phyloP scores from a whole-genome alignment of 2,797 vertebrate species.

The Pseudochromis fuscus region DNA sequence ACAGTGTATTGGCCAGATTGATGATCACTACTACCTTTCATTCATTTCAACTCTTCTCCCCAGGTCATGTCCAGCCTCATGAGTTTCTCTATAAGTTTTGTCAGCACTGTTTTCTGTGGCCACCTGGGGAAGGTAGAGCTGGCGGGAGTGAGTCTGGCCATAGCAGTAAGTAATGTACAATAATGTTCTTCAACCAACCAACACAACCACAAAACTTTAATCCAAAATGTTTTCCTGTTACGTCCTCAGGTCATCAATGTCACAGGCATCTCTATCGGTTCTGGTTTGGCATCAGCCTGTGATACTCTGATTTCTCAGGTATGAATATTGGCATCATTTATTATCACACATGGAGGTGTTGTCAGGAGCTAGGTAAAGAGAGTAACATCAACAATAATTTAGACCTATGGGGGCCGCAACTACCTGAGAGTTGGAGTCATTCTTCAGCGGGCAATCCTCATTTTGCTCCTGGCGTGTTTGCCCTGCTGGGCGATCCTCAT shows the following conservation, averaged over 20 bases:
- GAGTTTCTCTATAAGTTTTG: slow-evolving; percentile 81
- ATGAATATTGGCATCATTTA: neutral
- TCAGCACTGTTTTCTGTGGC: slow-evolving; percentile 92
- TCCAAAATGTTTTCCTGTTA: slow-evolving; percentile 5
- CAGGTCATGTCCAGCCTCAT: slow-evolving; percentile 87
- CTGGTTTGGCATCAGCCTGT: slow-evolving; percentile 88
- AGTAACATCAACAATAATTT: neutral
- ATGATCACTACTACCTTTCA: neutral
- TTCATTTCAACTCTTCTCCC: neutral
- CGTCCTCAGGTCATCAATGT: slow-evolving; percentile 88
- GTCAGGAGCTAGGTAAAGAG: neutral
- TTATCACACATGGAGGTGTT: neutral
- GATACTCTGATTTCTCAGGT: slow-evolving; percentile 88
- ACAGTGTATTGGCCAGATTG: too few species aligned
- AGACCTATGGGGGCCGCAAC: slow-evolving; percentile 90
- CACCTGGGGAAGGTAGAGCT: slow-evolving; percentile 88
- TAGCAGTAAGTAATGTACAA: slow-evolving; percentile 82
- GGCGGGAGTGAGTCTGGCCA: slow-evolving; percentile 87
- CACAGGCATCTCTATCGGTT: slow-evolving; percentile 87
- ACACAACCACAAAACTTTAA: neutral
- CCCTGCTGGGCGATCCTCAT: slow-evolving; percentile 93
- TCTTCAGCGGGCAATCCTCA: slow-evolving; percentile 86
- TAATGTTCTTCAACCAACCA: slow-evolving; percentile 22
- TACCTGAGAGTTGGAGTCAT: slow-evolving; percentile 88
- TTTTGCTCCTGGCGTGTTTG: slow-evolving; percentile 89